These are phyloP conservation scores for Xanthia togata DNA, from an alignment of 2,888 invertebrate genomes.

Conservation along the genomic window DNA sequence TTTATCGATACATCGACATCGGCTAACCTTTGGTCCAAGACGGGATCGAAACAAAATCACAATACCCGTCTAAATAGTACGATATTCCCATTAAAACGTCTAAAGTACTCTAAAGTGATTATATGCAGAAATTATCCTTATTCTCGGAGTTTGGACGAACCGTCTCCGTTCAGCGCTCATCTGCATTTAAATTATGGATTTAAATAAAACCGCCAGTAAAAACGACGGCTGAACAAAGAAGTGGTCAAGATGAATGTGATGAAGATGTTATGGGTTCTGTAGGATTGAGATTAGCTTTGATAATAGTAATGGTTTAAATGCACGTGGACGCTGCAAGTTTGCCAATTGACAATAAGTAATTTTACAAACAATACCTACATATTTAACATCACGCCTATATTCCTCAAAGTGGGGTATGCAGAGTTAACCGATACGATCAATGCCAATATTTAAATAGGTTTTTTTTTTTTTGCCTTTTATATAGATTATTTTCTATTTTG, in stretches of 20 bases:
- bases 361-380: too few relatives aligned
- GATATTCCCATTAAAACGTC: constrained; percentile 42
- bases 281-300: neutral
- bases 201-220: constrained; percentile 81
- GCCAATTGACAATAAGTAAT: too few relatives aligned
- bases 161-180: constrained; percentile 72
- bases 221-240: constrained; percentile 68
- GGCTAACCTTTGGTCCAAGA: neutral
- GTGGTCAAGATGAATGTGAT: constrained; percentile 15
- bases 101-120: constrained; percentile 57
- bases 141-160: constrained; percentile 62
- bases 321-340: too few relatives aligned
- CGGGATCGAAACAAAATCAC: neutral
- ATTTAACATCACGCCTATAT: too few relatives aligned
- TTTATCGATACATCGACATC: neutral
- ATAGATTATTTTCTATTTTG: too few relatives aligned
- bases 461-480: too few relatives aligned
- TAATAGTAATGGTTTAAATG: too few relatives aligned
- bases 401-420: too few relatives aligned
- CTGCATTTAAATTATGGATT: constrained; percentile 87
- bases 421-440: too few relatives aligned
- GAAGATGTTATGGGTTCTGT: constrained; percentile 17
- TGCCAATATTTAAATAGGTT: too few relatives aligned
- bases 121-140: constrained; percentile 70
- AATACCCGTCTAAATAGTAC: constrained; percentile 5